Evolutionary conservation across 2,797 vertebrate genomes (phyloP).

Genomic region (Craterocephalus amniculus): DNA sequence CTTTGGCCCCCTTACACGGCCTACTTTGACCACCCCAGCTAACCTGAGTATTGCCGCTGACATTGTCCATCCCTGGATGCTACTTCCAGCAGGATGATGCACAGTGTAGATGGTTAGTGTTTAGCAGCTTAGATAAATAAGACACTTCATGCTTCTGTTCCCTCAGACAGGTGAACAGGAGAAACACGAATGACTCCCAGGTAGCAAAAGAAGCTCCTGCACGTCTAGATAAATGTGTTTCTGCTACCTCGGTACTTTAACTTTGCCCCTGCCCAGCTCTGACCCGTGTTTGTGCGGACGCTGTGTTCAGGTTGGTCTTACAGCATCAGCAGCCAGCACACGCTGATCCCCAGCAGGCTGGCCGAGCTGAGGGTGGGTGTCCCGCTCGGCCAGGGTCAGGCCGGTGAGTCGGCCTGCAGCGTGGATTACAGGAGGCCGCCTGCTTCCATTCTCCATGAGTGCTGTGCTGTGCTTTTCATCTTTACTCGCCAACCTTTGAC

Average conservation of each 20-base stretch:
- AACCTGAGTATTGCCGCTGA: too few species aligned
- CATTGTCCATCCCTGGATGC: background rate
- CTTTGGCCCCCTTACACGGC: too few species aligned
- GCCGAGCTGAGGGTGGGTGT: conserved; percentile 81
- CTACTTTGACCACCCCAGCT: too few species aligned
- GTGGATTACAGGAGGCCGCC: background rate
- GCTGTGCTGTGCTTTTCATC: conserved; percentile 58
- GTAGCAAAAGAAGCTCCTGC: background rate
- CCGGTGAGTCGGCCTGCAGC: conserved; percentile 83
- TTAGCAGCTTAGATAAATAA: background rate
- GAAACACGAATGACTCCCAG: background rate
- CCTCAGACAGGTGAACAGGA: background rate
- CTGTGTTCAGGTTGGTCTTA: conserved; percentile 85
- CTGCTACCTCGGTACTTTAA: background rate
- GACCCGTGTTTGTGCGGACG: conserved; percentile 18
- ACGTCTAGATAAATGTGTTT: background rate
- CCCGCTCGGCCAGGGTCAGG: conserved; percentile 68
- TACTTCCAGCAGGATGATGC: conserved; percentile 5
- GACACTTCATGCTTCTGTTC: background rate
- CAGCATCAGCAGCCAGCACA: conserved; percentile 84
- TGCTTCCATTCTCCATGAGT: conserved; percentile 22
- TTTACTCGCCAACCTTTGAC: background rate
- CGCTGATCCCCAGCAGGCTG: conserved; percentile 87
- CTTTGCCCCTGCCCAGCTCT: background rate
- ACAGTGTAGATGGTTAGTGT: background rate